phyloP scores from a whole-genome alignment of 2,888 invertebrate genomes.

The Actias luna region DNA sequence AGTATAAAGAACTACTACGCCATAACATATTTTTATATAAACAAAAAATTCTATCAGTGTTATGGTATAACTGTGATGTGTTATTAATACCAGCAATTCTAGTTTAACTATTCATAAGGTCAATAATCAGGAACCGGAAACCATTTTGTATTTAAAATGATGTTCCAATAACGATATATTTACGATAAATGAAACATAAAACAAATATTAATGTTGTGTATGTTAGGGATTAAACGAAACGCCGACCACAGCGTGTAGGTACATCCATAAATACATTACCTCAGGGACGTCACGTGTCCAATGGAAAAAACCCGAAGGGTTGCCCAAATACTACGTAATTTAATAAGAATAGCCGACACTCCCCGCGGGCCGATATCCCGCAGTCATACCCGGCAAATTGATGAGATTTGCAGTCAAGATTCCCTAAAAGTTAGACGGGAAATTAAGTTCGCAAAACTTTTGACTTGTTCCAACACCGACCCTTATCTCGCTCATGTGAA shows the following conservation, averaged over 20 bases:
- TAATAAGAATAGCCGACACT: constrained; percentile 61
- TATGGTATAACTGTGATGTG: no score
- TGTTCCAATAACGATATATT: neutral
- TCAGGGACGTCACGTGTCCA: constrained; percentile 38
- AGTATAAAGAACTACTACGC: no score
- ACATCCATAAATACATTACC: constrained; percentile 44
- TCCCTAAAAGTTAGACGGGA: constrained; percentile 68
- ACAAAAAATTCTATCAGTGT: no score
- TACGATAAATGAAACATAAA: neutral
- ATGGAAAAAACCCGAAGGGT: constrained; percentile 44
- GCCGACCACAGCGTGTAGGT: neutral
- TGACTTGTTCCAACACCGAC: constrained; percentile 52
- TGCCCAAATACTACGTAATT: constrained; percentile 55
- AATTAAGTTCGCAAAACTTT: constrained; percentile 70
- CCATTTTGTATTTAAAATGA: neutral
- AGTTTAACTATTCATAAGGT: no score
- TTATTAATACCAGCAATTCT: no score
- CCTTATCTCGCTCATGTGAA: constrained; percentile 47
- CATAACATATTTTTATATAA: no score
- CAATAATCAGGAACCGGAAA: no score
- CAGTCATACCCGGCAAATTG: constrained; percentile 67
- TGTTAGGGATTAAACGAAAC: neutral
- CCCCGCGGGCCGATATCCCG: constrained; percentile 43
- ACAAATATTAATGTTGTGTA: neutral
- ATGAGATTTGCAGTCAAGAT: constrained; percentile 72